Conservation (phyloP, 2,888 invertebrate genomes). For the Callyntrura sp. region DNA sequence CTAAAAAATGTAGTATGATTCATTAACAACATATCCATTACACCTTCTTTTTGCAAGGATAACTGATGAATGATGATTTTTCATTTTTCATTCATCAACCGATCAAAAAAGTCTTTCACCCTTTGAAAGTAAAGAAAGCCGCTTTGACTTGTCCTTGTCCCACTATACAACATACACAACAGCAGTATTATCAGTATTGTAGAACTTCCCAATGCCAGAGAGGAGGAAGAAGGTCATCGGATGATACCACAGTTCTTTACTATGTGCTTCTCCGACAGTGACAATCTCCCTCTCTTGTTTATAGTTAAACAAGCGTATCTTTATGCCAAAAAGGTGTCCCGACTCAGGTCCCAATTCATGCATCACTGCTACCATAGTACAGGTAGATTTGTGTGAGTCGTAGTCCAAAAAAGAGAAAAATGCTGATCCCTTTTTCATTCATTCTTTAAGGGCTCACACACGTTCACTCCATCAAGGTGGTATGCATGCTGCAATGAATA, state of each 20-base stretch:
- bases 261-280: constrained; percentile 27
- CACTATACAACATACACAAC: constrained; percentile 1
- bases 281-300: constrained; percentile 58
- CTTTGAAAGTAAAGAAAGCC: constrained; percentile 75
- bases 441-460: constrained; percentile 71
- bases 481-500: constrained; percentile 27
- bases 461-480: constrained; percentile 61
- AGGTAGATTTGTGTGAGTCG: constrained; percentile 67
- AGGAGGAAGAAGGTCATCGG: constrained; percentile 61
- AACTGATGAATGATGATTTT: constrained; percentile 84
- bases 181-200: constrained; percentile 16
- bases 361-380: constrained; percentile 59
- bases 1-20: constrained; percentile 48
- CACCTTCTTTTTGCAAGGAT: constrained; percentile 82
- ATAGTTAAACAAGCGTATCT: constrained; percentile 65
- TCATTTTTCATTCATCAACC: constrained; percentile 67
- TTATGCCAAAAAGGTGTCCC: constrained; percentile 67
- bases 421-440: constrained; percentile 46
- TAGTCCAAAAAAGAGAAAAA: too few relatives aligned
- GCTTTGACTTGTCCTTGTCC: constrained; percentile 58
- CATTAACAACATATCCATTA: constrained; percentile 83
- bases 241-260: too few relatives aligned
- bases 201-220: constrained; percentile 38
- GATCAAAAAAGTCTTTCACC: constrained; percentile 74
- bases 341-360: constrained; percentile 64